These are phyloP conservation scores for Dioctria linearis DNA, from an alignment of 2,888 invertebrate genomes.

Conservation along the genomic window DNA sequence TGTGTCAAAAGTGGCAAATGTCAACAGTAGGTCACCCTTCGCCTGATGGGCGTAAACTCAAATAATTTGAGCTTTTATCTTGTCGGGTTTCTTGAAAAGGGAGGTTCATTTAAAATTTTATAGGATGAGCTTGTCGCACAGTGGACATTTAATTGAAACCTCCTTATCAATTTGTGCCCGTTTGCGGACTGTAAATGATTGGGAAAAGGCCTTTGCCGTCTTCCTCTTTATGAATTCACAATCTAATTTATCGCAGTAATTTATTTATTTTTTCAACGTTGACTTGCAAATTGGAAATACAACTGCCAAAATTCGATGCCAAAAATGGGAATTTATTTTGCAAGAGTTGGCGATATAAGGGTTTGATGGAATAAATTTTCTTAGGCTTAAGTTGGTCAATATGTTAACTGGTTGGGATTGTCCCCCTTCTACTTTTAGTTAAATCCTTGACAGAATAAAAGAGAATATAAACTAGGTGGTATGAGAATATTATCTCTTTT, in stretches of 20 bases:
- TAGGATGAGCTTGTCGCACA: background rate
- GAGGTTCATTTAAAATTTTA: background rate
- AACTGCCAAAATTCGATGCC: no score
- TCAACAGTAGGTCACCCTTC: background rate
- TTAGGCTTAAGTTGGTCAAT: no score
- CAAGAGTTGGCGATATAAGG: no score
- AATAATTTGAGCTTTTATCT: conserved; percentile 9
- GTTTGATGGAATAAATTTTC: no score
- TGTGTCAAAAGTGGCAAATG: conserved; percentile 32
- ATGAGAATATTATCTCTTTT: no score
- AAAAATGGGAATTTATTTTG: no score
- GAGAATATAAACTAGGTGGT: no score
- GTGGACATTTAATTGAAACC: conserved; percentile 16
- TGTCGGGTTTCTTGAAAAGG: background rate
- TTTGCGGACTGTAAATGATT: background rate
- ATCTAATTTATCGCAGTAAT: background rate
- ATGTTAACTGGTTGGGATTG: no score
- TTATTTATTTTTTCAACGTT: background rate
- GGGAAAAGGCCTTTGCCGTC: background rate
- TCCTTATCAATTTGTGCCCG: conserved; percentile 12
- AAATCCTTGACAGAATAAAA: no score
- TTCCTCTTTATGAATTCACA: background rate
- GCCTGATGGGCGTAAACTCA: background rate
- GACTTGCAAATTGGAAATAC: no score
- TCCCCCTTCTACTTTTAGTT: no score